phyloP scores from a whole-genome alignment of 2,113 vertebrate species.

The Pleuronectes platessa region DNA sequence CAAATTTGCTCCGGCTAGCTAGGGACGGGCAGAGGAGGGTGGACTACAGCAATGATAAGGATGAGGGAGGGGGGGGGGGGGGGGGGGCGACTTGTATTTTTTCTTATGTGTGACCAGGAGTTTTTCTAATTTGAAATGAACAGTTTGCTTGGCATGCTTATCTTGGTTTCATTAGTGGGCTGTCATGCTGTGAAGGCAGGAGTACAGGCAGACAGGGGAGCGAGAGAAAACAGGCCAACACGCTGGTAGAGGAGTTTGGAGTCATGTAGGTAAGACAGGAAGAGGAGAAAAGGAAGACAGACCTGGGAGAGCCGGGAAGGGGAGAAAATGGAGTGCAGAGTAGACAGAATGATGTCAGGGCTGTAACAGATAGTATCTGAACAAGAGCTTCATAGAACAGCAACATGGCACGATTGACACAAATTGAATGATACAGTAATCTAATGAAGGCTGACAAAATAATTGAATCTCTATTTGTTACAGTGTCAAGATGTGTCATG shows the following conservation, averaged over 20 bases:
- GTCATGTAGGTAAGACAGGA: constrained; percentile 52
- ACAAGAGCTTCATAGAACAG: background rate
- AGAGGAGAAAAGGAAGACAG: constrained; percentile 10
- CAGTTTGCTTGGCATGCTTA: constrained; percentile 76
- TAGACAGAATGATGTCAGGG: constrained; percentile 18
- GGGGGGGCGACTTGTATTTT: constrained; percentile 52
- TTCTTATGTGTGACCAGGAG: constrained; percentile 42
- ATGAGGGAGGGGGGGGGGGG: background rate
- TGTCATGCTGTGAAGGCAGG: constrained; percentile 71
- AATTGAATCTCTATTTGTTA: constrained; percentile 21
- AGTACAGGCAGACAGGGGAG: constrained; percentile 40
- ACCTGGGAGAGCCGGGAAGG: constrained; percentile 7
- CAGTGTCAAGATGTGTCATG: background rate
- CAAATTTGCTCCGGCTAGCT: constrained; percentile 79
- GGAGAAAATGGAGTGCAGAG: background rate
- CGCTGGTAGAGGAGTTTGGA: constrained; percentile 56
- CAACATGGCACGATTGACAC: constrained; percentile 15
- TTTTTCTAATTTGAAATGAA: constrained; percentile 78
- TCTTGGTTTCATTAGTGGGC: constrained; percentile 79
- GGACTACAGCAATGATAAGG: constrained; percentile 76
- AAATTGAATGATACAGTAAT: constrained; percentile 14
- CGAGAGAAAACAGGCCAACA: constrained; percentile 46
- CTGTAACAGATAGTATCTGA: constrained; percentile 3
- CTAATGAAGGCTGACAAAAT: constrained; percentile 16
- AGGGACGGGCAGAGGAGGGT: constrained; percentile 65